Percentiles rank a stretch among this genome's conserved stretches.
These are phyloP conservation scores for Rhaphigaster nebulosa DNA, from an alignment of 2,888 invertebrate genomes.

Conservation along the genomic window DNA sequence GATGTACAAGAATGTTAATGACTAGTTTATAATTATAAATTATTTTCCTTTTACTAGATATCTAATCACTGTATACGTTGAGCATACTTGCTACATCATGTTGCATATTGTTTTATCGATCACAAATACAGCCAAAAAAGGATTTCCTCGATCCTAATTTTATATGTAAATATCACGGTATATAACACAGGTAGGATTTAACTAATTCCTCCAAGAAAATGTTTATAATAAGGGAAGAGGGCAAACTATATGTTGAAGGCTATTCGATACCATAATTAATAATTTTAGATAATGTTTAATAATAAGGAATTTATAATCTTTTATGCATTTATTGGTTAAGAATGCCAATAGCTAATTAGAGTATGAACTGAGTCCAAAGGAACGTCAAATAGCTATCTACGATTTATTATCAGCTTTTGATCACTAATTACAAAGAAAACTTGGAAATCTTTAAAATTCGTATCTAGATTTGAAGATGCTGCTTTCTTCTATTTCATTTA, in stretches of 20 bases:
- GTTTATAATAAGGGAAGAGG: neutral
- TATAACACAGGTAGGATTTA: neutral
- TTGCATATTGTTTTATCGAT: neutral
- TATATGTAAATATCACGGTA: neutral
- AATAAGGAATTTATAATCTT: neutral
- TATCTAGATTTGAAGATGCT: too few species aligned
- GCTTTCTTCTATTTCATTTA: too few species aligned
- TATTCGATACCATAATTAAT: neutral
- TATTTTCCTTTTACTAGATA: too few species aligned
- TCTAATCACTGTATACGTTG: neutral
- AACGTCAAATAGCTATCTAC: too few species aligned
- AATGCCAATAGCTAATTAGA: too few species aligned
- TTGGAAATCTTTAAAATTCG: too few species aligned
- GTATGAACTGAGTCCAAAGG: too few species aligned
- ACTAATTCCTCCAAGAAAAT: neutral
- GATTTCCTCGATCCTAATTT: neutral
- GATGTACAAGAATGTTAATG: too few species aligned
- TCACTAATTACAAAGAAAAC: too few species aligned
- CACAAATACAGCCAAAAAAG: neutral
- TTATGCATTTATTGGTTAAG: neutral
- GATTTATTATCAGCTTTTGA: too few species aligned
- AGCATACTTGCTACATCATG: neutral
- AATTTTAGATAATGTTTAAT: neutral
- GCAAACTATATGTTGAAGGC: neutral
- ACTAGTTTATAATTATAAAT: too few species aligned